Conservation (phyloP, 2,113 vertebrate genomes). For the Tachysurus fulvidraco region DNA sequence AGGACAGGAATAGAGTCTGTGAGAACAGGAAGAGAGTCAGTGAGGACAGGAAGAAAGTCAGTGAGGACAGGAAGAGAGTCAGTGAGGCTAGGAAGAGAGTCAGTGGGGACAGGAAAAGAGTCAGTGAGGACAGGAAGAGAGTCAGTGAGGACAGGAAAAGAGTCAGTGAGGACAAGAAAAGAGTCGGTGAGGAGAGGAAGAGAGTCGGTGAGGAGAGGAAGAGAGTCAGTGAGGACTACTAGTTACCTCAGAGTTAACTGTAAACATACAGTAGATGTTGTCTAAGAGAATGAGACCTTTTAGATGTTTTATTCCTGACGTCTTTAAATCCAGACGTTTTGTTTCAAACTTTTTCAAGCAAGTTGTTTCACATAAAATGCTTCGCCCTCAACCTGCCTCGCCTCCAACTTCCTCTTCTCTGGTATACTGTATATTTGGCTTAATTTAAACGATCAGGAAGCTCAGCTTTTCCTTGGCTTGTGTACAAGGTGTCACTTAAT, state of each 20-base stretch:
- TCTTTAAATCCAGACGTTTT: background rate
- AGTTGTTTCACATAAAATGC: background rate
- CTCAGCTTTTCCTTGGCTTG: background rate
- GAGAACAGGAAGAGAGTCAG: too few species aligned
- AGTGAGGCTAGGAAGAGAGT: too few species aligned
- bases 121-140: too few species aligned
- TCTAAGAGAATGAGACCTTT: background rate
- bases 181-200: too few species aligned
- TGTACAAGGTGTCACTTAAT: background rate
- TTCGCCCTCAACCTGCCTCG: background rate
- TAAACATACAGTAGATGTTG: background rate
- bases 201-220: background rate
- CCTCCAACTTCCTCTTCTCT: background rate
- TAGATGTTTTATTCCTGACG: background rate
- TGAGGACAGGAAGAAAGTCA: too few species aligned
- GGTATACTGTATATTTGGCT: background rate
- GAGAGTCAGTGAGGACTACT: too few species aligned
- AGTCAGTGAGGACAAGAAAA: too few species aligned
- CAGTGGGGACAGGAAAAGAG: too few species aligned
- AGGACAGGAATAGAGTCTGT: too few species aligned
- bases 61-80: too few species aligned
- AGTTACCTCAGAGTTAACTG: background rate
- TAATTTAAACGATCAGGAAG: background rate
- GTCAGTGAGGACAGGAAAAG: too few species aligned
- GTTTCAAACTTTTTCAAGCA: background rate